Conservation (phyloP, 2,113 vertebrate species). For the Pterocles burchelli region DNA sequence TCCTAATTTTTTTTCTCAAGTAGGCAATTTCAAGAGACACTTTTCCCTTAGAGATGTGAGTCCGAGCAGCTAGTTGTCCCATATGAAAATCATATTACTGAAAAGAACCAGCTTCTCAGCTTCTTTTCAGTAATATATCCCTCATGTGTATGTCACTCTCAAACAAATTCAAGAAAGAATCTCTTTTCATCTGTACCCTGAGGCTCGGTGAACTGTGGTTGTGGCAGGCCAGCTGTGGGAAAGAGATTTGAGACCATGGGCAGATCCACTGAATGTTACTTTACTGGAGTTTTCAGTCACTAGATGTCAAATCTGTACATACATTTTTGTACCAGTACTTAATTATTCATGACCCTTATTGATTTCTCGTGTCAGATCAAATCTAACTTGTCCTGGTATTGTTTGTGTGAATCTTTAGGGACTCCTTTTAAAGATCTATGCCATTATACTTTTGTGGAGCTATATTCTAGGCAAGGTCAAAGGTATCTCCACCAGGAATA, state of each 20-base stretch:
- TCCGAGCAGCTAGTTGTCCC: background rate
- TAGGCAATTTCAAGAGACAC: background rate
- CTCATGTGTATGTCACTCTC: background rate
- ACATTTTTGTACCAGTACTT: background rate
- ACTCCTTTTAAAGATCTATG: background rate
- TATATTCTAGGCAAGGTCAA: background rate
- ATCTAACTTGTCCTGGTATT: background rate
- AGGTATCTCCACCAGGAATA: background rate
- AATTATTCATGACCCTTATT: background rate
- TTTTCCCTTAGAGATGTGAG: background rate
- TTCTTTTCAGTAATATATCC: background rate
- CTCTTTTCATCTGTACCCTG: background rate
- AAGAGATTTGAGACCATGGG: background rate
- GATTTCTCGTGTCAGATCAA: background rate
- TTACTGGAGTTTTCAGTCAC: background rate
- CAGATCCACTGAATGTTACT: background rate
- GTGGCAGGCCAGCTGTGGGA: background rate
- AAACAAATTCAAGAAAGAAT: background rate
- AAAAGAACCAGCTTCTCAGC: background rate
- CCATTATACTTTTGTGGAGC: background rate
- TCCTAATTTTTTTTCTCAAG: background rate
- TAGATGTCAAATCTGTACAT: background rate
- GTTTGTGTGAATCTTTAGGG: background rate
- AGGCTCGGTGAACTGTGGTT: background rate
- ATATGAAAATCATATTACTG: background rate